These are phyloP conservation scores for Homarus americanus DNA, from an alignment of 1,140 invertebrate species.

Conservation along the genomic window DNA sequence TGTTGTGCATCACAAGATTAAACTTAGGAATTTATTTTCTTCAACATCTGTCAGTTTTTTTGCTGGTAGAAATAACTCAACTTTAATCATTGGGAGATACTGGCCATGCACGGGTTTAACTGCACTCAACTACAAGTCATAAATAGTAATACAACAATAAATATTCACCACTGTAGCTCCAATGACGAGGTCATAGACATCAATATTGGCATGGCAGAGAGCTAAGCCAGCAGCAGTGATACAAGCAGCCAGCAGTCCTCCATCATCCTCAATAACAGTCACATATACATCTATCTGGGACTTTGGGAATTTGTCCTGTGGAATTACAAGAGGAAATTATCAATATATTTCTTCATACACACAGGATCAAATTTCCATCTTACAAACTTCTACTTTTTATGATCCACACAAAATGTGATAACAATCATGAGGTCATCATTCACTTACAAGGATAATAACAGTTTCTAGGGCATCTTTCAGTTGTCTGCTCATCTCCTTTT, in stretches of 20 bases:
- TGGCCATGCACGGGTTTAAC: too few relatives aligned
- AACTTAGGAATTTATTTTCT: too few relatives aligned
- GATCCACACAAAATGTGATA: too few relatives aligned
- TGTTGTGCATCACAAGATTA: too few relatives aligned
- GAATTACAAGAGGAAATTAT: background rate
- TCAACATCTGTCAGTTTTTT: too few relatives aligned
- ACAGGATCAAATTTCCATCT: too few relatives aligned
- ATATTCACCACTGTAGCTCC: slow-evolving; percentile 64
- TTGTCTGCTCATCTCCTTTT: slow-evolving; percentile 72
- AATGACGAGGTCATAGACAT: slow-evolving; percentile 73
- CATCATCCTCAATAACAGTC: slow-evolving; percentile 72
- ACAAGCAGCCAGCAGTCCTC: slow-evolving; percentile 61
- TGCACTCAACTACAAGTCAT: too few relatives aligned
- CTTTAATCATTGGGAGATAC: too few relatives aligned
- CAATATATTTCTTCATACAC: background rate
- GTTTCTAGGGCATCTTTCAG: slow-evolving; percentile 70
- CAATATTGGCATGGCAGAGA: slow-evolving; percentile 70
- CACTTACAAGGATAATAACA: slow-evolving; percentile 70
- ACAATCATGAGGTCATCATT: background rate
- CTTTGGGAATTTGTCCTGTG: slow-evolving; percentile 73
- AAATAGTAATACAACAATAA: too few relatives aligned
- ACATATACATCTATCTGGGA: slow-evolving; percentile 72
- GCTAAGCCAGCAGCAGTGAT: slow-evolving; percentile 72
- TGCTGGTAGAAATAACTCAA: too few relatives aligned
- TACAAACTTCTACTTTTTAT: too few relatives aligned